These are phyloP conservation scores for Caenorhabditis sinica DNA, from an alignment of 2,888 invertebrate genomes.

Conservation along the genomic window DNA sequence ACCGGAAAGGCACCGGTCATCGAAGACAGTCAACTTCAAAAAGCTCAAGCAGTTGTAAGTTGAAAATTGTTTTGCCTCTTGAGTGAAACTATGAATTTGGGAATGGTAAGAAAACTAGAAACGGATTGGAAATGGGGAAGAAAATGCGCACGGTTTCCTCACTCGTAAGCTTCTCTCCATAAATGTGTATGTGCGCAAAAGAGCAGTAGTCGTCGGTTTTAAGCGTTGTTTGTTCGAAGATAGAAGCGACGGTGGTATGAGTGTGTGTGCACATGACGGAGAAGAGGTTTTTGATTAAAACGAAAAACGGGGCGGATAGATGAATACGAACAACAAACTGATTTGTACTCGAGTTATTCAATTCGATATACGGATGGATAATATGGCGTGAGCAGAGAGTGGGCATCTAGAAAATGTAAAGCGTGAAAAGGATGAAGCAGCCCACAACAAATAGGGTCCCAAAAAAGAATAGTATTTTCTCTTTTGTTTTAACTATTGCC, in stretches of 20 bases:
- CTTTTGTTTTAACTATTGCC: conserved; percentile 19
- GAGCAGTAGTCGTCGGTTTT: conserved; percentile 25
- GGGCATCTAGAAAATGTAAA: not conserved
- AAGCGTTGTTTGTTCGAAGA: conserved; percentile 54
- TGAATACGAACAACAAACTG: conserved; percentile 6
- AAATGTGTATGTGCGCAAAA: conserved; percentile 14
- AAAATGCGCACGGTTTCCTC: conserved; percentile 14
- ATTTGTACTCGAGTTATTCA: conserved; percentile 31
- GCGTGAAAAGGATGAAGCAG: not conserved
- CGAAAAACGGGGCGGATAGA: conserved; percentile 10
- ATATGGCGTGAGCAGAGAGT: not conserved
- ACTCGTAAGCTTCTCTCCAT: conserved; percentile 1
- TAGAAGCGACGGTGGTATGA: conserved; percentile 25
- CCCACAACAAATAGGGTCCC: conserved; percentile 21
- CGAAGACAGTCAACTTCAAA: not conserved
- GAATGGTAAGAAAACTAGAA: not conserved
- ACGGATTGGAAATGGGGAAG: not conserved
- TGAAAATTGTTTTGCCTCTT: conserved; percentile 7
- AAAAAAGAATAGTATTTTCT: conserved; percentile 43
- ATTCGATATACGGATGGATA: conserved; percentile 9
- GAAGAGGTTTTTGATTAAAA: conserved; percentile 46
- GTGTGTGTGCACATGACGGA: conserved; percentile 8
- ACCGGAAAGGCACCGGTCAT: not conserved
- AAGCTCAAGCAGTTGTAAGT: conserved; percentile 41
- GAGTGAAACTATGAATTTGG: not conserved